Evolutionary conservation across 2,113 vertebrate species (phyloP), one percentile per base, ranked within the genome.

Genomic region (Electrona antarctica): DNA sequence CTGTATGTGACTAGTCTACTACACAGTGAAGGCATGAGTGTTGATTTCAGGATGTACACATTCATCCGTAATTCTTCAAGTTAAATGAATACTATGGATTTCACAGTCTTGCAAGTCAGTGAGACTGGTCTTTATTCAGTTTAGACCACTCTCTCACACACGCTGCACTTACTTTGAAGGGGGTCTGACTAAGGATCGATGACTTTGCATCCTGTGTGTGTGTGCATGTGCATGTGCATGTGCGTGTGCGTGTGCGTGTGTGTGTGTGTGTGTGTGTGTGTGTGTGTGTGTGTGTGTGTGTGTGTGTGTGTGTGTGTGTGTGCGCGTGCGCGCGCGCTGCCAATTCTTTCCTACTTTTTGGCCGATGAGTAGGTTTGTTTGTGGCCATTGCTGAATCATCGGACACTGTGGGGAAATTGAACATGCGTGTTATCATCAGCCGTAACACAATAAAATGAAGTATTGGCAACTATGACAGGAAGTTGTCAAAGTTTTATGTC

Each of bases 91-190:
- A 21, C 21, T 21, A 21, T 21, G 21, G 21, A 21, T 21, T 21
- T 21, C 21, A 21, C 21, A 21, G 21, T 21, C 21, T 21, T 21
- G 21, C 21, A 21, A 21, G 21, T 21, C 81, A 77, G 79, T 84
- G 73, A 74, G 69, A 48, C 76, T 77, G 58, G 15, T 86, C 77
- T 57, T 71, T 45, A 85, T 86, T 77, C 64, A 71, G 78, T 58
- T 74, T 51, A 69, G 46, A 7, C 28, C 61, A 67, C 68, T 77
- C 64, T 81, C 60, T 85, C 68, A 85, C 67, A 86, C 72, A 74
- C 60, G 21, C 48, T 7, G 58, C 10, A 13, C 13, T 11, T 62
- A 13, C 13, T 11, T 62, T 4, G 33, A 62, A 47, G 3, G 10
- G 60, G 48, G 64, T 1, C 28, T 8, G 41, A 8, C 64, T 12